These are phyloP conservation scores for Tanytarsus gracilentus DNA, from an alignment of 2,888 invertebrate species.

Conservation along the genomic window DNA sequence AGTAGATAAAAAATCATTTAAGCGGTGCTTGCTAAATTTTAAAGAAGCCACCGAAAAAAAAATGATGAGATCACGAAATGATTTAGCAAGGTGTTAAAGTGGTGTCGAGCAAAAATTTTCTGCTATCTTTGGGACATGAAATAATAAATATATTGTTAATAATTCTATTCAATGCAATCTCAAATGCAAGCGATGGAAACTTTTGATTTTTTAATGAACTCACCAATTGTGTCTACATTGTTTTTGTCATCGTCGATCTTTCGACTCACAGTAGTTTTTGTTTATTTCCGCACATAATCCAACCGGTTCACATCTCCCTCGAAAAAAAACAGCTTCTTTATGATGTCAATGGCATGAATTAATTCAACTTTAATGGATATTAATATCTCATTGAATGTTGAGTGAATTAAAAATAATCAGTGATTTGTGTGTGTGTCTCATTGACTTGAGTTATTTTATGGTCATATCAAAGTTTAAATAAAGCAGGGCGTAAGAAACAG, in stretches of 20 bases:
- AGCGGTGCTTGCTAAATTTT: too few relatives aligned
- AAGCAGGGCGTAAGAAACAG: too few relatives aligned
- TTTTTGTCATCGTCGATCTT: neutral
- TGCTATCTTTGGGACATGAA: too few relatives aligned
- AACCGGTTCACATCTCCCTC: neutral
- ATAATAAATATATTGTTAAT: too few relatives aligned
- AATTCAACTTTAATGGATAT: constrained; percentile 2
- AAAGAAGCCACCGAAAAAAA: neutral
- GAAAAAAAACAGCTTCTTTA: neutral
- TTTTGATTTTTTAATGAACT: too few relatives aligned
- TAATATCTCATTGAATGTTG: neutral
- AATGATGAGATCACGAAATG: neutral
- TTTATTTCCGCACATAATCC: constrained; percentile 3
- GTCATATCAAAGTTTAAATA: too few relatives aligned
- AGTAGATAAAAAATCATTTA: constrained; percentile 3
- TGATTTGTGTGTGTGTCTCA: neutral
- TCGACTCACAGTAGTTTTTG: too few relatives aligned
- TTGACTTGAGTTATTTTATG: too few relatives aligned
- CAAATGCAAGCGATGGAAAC: too few relatives aligned
- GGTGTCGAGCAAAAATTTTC: neutral
- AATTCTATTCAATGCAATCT: too few relatives aligned
- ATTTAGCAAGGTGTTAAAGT: neutral
- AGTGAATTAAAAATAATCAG: constrained; percentile 11
- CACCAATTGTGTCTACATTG: too few relatives aligned
- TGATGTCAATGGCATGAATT: neutral